Evolutionary conservation across 2,888 invertebrate genomes (phyloP).

Genomic region (Resseliella maxima): DNA sequence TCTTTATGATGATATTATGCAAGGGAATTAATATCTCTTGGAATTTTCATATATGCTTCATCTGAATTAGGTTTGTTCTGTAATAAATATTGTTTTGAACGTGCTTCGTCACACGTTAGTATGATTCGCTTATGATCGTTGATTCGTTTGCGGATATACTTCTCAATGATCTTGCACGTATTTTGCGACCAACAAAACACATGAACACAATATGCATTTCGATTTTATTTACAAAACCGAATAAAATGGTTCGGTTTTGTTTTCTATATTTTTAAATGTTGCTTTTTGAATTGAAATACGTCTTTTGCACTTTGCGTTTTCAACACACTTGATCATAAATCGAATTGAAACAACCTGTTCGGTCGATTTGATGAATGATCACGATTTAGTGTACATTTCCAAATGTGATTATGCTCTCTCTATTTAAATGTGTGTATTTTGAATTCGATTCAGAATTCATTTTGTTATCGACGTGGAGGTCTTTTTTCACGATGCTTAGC

Average conservation of each 20-base stretch:
- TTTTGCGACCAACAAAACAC: not conserved
- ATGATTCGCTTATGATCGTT: not conserved
- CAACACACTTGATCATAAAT: not conserved
- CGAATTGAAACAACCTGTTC: not conserved
- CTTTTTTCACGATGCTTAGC: not conserved
- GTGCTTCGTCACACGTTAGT: not conserved
- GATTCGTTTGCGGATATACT: not conserved
- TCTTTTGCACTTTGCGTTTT: not conserved
- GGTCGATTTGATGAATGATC: not conserved
- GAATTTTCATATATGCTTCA: not conserved
- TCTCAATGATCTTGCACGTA: not conserved
- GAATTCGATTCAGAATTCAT: not conserved
- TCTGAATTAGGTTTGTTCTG: not conserved
- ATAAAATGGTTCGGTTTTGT: not conserved
- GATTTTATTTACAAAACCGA: too few relatives aligned
- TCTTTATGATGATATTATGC: not conserved
- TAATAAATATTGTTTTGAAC: not conserved
- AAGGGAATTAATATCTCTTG: constrained; percentile 16
- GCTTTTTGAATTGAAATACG: not conserved
- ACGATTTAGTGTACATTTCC: not conserved
- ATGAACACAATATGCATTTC: not conserved
- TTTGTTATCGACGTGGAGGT: not conserved
- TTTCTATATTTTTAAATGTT: not conserved
- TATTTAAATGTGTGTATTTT: too few relatives aligned
- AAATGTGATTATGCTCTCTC: not conserved